Evolutionary conservation across 2,888 invertebrate species (phyloP).

Genomic region (Oeneis ivallda): DNA sequence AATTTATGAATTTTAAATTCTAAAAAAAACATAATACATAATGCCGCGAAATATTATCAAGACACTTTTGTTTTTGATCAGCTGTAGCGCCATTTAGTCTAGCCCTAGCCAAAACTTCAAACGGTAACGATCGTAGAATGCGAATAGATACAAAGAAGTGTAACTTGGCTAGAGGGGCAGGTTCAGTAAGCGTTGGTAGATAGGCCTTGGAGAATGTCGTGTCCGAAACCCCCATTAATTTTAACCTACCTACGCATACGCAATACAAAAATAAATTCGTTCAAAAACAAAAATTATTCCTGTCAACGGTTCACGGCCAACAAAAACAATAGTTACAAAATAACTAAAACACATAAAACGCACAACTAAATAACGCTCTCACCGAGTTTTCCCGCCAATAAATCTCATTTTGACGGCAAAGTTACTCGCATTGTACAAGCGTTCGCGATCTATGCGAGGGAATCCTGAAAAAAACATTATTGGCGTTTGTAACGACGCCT

Average conservation of each 20-base stretch:
- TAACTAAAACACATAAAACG: constrained; percentile 15
- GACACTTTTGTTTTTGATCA: no score
- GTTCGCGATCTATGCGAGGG: constrained; percentile 43
- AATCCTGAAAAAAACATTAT: constrained; percentile 74
- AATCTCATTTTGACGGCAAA: constrained; percentile 36
- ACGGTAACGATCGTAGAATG: no score
- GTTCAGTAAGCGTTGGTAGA: no score
- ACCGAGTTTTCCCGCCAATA: constrained; percentile 28
- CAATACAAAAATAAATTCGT: neutral
- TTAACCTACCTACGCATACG: neutral
- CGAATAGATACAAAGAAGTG: no score
- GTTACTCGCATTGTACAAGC: constrained; percentile 26
- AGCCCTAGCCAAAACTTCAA: no score
- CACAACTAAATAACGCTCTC: constrained; percentile 19
- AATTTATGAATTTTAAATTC: no score
- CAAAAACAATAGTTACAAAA: constrained; percentile 9
- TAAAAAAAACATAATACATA: no score
- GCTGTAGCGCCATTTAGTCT: no score
- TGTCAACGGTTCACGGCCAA: neutral
- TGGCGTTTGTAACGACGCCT: constrained; percentile 75
- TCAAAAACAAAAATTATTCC: neutral
- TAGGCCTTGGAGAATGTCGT: no score
- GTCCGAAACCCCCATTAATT: no score
- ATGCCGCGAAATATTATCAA: no score
- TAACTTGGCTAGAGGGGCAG: no score